Percentiles rank a stretch among this genome's conserved stretches.
Evolutionary conservation across 1,140 invertebrate genomes (phyloP).

Genomic region (Drosophila lacteicornis): DNA sequence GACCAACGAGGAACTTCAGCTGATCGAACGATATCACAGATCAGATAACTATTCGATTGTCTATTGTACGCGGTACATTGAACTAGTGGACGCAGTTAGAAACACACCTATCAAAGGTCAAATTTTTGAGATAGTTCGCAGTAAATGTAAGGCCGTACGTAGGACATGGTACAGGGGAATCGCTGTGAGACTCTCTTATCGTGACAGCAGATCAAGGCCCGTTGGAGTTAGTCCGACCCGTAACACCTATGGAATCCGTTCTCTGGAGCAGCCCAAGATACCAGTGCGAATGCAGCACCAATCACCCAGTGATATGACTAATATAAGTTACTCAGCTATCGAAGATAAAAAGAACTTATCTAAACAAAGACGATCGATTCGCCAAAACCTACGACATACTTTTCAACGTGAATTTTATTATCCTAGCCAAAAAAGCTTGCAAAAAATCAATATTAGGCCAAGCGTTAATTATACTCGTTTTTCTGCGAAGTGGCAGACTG

Average conservation of each 20-base stretch:
- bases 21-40: background rate
- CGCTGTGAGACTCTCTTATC: background rate
- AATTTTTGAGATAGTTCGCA: background rate
- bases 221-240: background rate
- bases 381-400: background rate
- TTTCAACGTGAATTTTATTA: background rate
- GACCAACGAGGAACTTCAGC: background rate
- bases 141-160: background rate
- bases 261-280: background rate
- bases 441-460: background rate
- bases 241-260: background rate
- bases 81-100: background rate
- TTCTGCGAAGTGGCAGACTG: background rate
- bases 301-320: background rate
- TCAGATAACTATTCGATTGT: background rate
- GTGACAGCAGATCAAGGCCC: background rate
- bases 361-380: background rate
- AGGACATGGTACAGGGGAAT: background rate
- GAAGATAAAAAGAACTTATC: too few species aligned
- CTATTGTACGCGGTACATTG: background rate
- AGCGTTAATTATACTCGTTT: too few species aligned
- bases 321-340: background rate
- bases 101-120: slow-evolving; percentile 1
- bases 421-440: background rate
- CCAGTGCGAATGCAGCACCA: slow-evolving; percentile 4